These are phyloP conservation scores for Pogonocherus hispidulus DNA, from an alignment of 2,888 invertebrate genomes.

Conservation along the genomic window DNA sequence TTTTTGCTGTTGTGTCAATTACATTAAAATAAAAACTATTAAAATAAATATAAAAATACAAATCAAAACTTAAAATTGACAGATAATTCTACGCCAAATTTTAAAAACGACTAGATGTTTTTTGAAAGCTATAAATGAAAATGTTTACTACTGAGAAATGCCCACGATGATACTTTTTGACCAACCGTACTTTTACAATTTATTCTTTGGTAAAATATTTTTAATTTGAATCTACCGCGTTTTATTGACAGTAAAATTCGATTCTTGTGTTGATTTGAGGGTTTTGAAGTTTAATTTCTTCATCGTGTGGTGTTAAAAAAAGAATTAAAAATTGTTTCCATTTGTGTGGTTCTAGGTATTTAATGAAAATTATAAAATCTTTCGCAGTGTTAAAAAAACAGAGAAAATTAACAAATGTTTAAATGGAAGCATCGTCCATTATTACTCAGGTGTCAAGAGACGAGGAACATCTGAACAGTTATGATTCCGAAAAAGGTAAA, in stretches of 20 bases:
- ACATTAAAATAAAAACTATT: too few species aligned
- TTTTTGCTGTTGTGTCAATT: too few species aligned
- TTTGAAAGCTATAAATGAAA: too few species aligned
- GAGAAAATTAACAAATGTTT: constrained; percentile 74
- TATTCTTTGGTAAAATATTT: too few species aligned
- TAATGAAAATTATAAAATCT: background rate
- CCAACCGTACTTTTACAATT: too few species aligned
- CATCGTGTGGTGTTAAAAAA: constrained; percentile 6
- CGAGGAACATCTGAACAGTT: constrained; percentile 95
- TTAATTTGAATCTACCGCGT: constrained; percentile 40
- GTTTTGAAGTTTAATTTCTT: constrained; percentile 11
- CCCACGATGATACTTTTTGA: too few species aligned
- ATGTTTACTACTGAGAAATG: too few species aligned
- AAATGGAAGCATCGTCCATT: constrained; percentile 99
- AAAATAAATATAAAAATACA: too few species aligned
- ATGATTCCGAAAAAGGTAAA: constrained; percentile 93
- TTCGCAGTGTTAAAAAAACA: constrained; percentile 13
- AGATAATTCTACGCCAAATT: too few species aligned
- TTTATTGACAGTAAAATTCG: constrained; percentile 40
- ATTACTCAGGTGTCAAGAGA: constrained; percentile 98
- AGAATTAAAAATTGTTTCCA: constrained; percentile 4
- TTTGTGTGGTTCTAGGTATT: background rate
- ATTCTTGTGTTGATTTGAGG: constrained; percentile 43
- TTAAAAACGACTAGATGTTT: too few species aligned
- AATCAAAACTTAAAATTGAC: too few species aligned